phyloP scores from a whole-genome alignment of 1,140 invertebrate species.

The Vollenhovia emeryi region DNA sequence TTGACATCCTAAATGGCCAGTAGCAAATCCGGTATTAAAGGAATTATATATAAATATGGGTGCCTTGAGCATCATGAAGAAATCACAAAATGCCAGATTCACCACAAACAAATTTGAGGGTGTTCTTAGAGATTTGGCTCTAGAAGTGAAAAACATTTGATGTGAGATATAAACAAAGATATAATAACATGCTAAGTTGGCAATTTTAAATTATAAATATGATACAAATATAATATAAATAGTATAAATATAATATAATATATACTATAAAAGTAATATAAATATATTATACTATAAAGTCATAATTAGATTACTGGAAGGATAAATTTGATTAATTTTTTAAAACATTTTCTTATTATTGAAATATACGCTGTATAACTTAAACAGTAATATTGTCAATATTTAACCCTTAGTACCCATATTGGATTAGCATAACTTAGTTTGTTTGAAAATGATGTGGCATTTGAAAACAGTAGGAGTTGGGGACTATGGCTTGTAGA shows the following conservation, averaged over 20 bases:
- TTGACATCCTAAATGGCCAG: slow-evolving; percentile 91
- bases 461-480: no score
- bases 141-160: slow-evolving; percentile 81
- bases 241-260: no score
- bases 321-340: background rate
- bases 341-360: background rate
- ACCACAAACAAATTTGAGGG: slow-evolving; percentile 96
- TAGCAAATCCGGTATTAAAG: slow-evolving; percentile 91
- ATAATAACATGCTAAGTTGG: background rate
- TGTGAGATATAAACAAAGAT: background rate
- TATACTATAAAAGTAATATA: no score
- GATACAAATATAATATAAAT: no score
- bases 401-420: background rate
- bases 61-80: slow-evolving; percentile 94
- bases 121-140: slow-evolving; percentile 93
- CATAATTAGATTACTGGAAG: background rate
- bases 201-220: background rate
- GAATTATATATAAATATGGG: slow-evolving; percentile 96
- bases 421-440: no score
- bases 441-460: no score
- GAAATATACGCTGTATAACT: background rate
- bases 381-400: background rate
- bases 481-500: no score
- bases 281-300: no score
- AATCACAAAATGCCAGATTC: slow-evolving; percentile 94